A percentile compares a stretch with the other conserved stretches of the same genome.
phyloP scores from a whole-genome alignment of 2,888 invertebrate species.

The Megamerina dolium region DNA sequence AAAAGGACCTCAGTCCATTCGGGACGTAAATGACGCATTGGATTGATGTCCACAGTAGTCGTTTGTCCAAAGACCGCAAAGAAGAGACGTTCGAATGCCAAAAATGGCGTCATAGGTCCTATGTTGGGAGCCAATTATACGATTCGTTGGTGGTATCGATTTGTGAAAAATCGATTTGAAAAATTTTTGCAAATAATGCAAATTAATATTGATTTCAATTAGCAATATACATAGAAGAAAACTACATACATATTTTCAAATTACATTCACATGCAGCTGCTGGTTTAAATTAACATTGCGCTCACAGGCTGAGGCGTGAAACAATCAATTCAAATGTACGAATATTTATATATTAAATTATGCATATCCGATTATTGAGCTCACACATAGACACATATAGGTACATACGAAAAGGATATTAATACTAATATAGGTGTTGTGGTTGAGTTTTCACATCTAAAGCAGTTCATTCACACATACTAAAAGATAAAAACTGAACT shows the following conservation, averaged over 20 bases:
- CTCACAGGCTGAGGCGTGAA: constrained; percentile 37
- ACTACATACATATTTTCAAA: neutral
- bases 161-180: neutral
- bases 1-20: constrained; percentile 80
- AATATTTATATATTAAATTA: too few relatives aligned
- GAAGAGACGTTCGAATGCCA: constrained; percentile 96
- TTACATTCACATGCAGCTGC: constrained; percentile 6
- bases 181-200: constrained; percentile 3
- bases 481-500: too few relatives aligned
- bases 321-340: too few relatives aligned
- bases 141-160: too few relatives aligned
- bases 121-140: too few relatives aligned
- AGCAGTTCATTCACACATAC: too few relatives aligned
- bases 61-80: constrained; percentile 97
- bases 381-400: too few relatives aligned
- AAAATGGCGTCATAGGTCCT: constrained; percentile 71
- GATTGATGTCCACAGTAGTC: constrained; percentile 76
- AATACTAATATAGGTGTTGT: too few relatives aligned
- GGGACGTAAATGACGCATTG: constrained; percentile 64
- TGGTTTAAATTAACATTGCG: constrained; percentile 15
- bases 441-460: too few relatives aligned
- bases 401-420: too few relatives aligned
- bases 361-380: too few relatives aligned
- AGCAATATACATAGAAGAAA: neutral
- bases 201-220: neutral